Evolutionary conservation across 2,113 vertebrate species (phyloP).

Genomic region (Carettochelys insculpta): DNA sequence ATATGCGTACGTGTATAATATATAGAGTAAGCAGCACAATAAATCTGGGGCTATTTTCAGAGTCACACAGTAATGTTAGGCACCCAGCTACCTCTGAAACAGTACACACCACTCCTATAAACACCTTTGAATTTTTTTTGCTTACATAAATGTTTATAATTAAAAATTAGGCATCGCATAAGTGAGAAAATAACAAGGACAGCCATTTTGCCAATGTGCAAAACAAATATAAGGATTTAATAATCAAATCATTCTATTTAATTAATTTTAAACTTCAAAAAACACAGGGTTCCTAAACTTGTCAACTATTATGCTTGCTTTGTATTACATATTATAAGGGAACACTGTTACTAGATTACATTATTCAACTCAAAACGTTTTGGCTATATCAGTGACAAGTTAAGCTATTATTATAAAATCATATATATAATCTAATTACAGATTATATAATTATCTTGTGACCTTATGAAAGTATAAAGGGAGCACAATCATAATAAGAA

Average conservation of each 20-base stretch:
- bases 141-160: neutral
- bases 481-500: too few species aligned
- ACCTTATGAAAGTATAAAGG: too few species aligned
- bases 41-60: neutral
- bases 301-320: neutral
- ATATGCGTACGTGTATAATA: neutral
- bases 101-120: neutral
- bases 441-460: too few species aligned
- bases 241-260: neutral
- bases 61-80: neutral
- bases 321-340: neutral
- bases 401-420: fast-evolving
- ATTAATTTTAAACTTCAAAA: neutral
- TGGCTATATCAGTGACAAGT: neutral
- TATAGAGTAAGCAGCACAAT: neutral
- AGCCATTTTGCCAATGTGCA: neutral
- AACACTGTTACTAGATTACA: neutral
- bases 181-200: neutral
- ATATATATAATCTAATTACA: too few species aligned
- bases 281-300: fast-evolving
- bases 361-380: neutral
- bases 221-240: neutral
- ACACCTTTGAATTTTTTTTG: neutral
- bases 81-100: neutral
- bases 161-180: neutral